Evolutionary conservation across 2,797 vertebrate species (phyloP), one percentile per base, ranked within the genome.

Genomic region (Lagocephalus sceleratus): DNA sequence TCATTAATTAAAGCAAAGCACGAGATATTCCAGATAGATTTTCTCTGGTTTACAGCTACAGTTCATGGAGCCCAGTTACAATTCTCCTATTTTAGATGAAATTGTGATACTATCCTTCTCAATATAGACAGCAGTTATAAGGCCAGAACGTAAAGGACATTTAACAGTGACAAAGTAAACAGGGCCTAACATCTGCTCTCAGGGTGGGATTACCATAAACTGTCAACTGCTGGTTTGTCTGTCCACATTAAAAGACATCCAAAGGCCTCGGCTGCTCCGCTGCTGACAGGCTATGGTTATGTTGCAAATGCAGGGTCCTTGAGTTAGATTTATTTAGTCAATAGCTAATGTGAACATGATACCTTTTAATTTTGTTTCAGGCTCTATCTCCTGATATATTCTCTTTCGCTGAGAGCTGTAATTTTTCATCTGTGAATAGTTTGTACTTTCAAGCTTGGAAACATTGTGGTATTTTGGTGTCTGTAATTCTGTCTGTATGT

Each of bases 291-390:
- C 64, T 71, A 62, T 68, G 60, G 62, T 83, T 78, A 71, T 15
- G 35, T 44, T 38, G 47, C 58, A 63, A 60, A 62, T 67, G 57
- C 58, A 45, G 29, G 23, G 48, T 69, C 53, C 50, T 62, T 48
- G 19, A 53, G 49, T 66, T 48, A 50, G 54, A 76, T 82, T 57
- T 71, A 60, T 75, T 70, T 54, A 47, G 59, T 68, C 66, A 51
- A 45, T 20, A 53, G 29, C 62, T 50, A 54, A 67, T 21, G 41
- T 55, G 43, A 75, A 63, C 5, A 9, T 23, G 58, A 61, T 57
- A 49, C 75, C 78, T 84, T 85, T 82, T 81, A 68, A 83, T 87
- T 85, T 82, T 4, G 43, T 63, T 54, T 64, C 63, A 54, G 54
- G 42, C 54, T 67, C 51, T 43, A n/a, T 57, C 53, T 75, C 51